Base-by-base conservation (phyloP, 2,888 invertebrate species). In the Leucozona laternaria region DNA sequence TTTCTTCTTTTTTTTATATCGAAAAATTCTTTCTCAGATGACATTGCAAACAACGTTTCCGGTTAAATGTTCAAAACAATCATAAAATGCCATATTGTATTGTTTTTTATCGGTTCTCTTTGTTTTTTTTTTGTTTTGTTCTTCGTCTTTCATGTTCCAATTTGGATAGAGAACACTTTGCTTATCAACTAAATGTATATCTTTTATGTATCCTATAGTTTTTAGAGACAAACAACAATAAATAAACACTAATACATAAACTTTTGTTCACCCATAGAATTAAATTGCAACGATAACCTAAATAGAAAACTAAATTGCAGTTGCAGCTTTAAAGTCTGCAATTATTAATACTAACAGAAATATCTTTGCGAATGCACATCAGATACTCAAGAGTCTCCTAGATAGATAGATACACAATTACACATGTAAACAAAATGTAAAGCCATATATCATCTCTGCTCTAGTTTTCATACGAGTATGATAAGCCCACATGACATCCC, bases 401-500 rank as follows among this genome's bases (percentile, higher is more conserved):
- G 28, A 25, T 31, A 57, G 31, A 57, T 11, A 31, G 2, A 28
- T 50, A 50, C 13, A 6, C 22, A 50, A n/a, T n/a, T 22, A 50
- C 50, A 50, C 10, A 34, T 34, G 7, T 34, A 34, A 10, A 48
- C 64, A 40, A 43, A 43, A 43, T n/a, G n/a, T 7, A n/a, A 43
- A 43, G n/a, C 17, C 62, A 20, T 66, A 48, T 48, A 75, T 71
- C 77, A 78, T 83, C 45, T 45, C 55, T 83, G 83, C 57, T 62
- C 73, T n/a, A 83, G 62, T 75, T 83, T 40, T 71, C n/a, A n/a
- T 31, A 31, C 31, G 8, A 31, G 25, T 25, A n/a, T 15, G 66
- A 66, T 13, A 28, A 82, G 66, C 66, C 66, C 71, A 66, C 66
- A 77, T 82, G 64, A 79, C 79, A 75, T 83, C 73, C 83, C 70